Conservation (phyloP, 2,888 invertebrate genomes). For the Eristalinus sepulchralis region DNA sequence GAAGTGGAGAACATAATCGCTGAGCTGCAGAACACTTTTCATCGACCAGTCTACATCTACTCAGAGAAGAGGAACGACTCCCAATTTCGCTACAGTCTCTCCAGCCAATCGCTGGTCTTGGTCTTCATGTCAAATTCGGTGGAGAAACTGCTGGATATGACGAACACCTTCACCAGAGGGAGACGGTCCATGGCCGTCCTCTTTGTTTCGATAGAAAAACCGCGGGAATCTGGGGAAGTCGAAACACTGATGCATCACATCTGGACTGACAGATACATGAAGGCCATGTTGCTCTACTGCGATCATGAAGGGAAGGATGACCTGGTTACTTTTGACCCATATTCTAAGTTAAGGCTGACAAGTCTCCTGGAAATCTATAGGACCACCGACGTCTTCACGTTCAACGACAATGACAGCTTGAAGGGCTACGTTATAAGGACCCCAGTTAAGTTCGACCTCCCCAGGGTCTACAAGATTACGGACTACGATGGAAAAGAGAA, state of each 20-base stretch:
- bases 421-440: slow-evolving; percentile 74
- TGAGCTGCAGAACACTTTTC: background rate
- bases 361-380: background rate
- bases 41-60: background rate
- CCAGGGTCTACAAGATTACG: slow-evolving; percentile 73
- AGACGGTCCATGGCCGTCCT: background rate
- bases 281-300: background rate
- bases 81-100: background rate
- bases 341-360: background rate
- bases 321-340: background rate
- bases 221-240: background rate
- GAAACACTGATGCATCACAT: background rate
- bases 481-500: slow-evolving; percentile 39
- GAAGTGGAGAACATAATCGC: background rate
- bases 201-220: background rate
- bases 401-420: slow-evolving; percentile 56
- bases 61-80: background rate
- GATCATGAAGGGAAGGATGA: background rate
- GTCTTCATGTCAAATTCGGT: background rate
- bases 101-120: background rate
- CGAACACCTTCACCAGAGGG: background rate
- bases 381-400: background rate
- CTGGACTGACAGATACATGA: slow-evolving; percentile 4
- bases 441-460: slow-evolving; percentile 74
- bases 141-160: background rate